phyloP scores from a whole-genome alignment of 1,140 invertebrate species.

The Scaptomyza hsui region DNA sequence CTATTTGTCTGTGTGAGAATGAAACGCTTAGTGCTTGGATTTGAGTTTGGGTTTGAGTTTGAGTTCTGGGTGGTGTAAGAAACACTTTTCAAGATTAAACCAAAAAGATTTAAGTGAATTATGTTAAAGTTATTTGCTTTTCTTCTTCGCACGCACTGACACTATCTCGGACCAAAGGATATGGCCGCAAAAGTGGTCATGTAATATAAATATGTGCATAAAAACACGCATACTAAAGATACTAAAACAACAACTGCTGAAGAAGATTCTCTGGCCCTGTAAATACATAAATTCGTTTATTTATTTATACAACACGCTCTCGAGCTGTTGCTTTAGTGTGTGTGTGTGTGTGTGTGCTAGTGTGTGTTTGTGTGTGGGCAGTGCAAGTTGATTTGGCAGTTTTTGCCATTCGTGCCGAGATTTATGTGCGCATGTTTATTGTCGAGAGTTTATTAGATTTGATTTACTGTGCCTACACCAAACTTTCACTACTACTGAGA shows the following conservation, averaged over 20 bases:
- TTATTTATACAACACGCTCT: slow-evolving; percentile 69
- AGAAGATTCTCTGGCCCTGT: slow-evolving; percentile 7
- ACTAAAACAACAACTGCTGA: too few species aligned
- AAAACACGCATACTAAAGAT: slow-evolving; percentile 29
- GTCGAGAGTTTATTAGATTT: slow-evolving; percentile 82
- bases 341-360: slow-evolving; percentile 2
- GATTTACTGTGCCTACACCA: slow-evolving; percentile 66
- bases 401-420: slow-evolving; percentile 58
- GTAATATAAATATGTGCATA: slow-evolving; percentile 75
- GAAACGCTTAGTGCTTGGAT: slow-evolving; percentile 27
- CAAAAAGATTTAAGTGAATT: slow-evolving; percentile 82
- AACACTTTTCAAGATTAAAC: slow-evolving; percentile 82
- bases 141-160: slow-evolving; percentile 58
- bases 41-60: too few species aligned
- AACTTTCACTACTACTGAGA: slow-evolving; percentile 29
- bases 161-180: slow-evolving; percentile 33
- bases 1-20: slow-evolving; percentile 7
- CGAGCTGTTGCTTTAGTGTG: slow-evolving; percentile 38
- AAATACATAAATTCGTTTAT: slow-evolving; percentile 72
- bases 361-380: slow-evolving; percentile 27
- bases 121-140: slow-evolving; percentile 77
- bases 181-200: slow-evolving; percentile 48
- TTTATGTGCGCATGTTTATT: slow-evolving; percentile 78
- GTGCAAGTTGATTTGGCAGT: slow-evolving; percentile 59
- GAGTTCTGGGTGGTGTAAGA: too few species aligned